Base-by-base conservation (phyloP, 2,888 invertebrate genomes). In the Amphiduros pacificus region DNA sequence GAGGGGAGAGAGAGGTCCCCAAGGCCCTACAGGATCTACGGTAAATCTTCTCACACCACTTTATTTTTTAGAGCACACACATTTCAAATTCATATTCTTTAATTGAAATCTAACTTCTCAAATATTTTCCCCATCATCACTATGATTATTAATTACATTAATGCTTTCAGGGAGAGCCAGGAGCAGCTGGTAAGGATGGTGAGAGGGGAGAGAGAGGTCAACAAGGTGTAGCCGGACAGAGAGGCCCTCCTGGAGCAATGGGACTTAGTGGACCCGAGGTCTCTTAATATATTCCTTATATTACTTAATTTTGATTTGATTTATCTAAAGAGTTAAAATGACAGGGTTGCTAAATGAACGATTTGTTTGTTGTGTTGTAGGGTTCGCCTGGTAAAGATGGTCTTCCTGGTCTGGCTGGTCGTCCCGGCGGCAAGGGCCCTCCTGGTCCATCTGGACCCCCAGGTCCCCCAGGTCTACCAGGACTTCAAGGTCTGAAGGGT, bases 391-490 rank as follows among this genome's bases (percentile, higher is more conserved):
- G 59, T 17, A 59, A 59, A 28, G 59, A 59, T 28, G 59, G 59
- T 14, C 52, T 59, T 2, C 59, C 59, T 11, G 59, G 59, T 29
- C 59, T 59, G 1, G 66, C 71, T 17, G 79, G 79, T 20, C 36
- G 69, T 6, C 51, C 63, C 27, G 79, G 79, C 28, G 77, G 76
- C 44, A 73, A 75, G 55, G 79, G 79, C 26, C 56, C 69, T 11
- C 64, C 71, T 17, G 79, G 79, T n/a, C 69, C 77, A 14, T 65
- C 73, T 17, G 76, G 76, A 22, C 41, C 51, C 0, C 48, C 67
- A 1, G 74, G 74, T 20, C 59, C 60, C 29, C 67, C 71, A 55
- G 77, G 77, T 49, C 68, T 70, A 9, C 62, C 71, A 9, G 75
- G 75, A 32, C 32, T 51, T 0, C 54, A 62, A 32, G 62, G 62